These are phyloP conservation scores for Zaprionus ghesquierei DNA, from an alignment of 1,140 invertebrate genomes.

Conservation along the genomic window DNA sequence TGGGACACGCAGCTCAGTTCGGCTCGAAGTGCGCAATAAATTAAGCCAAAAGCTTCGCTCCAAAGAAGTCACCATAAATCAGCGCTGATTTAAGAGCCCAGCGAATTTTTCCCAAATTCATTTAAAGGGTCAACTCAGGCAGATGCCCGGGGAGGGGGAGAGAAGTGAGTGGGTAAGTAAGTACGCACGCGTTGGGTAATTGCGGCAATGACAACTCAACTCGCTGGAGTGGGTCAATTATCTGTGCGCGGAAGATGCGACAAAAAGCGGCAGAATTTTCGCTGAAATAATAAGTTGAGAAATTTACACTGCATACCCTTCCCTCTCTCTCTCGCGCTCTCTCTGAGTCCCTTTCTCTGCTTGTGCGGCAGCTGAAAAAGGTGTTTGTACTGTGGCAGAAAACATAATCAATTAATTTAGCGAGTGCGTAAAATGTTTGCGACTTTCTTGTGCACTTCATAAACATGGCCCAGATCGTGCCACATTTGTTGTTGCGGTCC, in stretches of 20 bases:
- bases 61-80: constrained; percentile 39
- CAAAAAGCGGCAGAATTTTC: background rate
- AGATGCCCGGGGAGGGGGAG: background rate
- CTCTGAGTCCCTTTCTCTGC: too few species aligned
- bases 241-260: background rate
- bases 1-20: constrained; percentile 16
- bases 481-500: background rate
- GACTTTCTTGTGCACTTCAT: constrained; percentile 36
- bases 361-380: background rate
- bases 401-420: constrained; percentile 51
- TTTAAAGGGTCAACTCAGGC: background rate
- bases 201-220: constrained; percentile 24
- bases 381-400: constrained; percentile 10
- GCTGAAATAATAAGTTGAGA: background rate
- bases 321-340: too few species aligned
- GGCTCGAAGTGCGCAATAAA: constrained; percentile 22
- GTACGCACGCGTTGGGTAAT: constrained; percentile 3
- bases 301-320: background rate
- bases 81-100: constrained; percentile 32
- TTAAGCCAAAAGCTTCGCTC: constrained; percentile 4
- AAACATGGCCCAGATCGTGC: background rate
- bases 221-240: constrained; percentile 24
- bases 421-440: constrained; percentile 41
- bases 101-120: constrained; percentile 15
- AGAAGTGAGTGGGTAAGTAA: background rate